Percentiles rank a stretch among this genome's conserved stretches.
These are phyloP conservation scores for Papilio xuthus DNA, from an alignment of 1,140 invertebrate species.

Conservation along the genomic window DNA sequence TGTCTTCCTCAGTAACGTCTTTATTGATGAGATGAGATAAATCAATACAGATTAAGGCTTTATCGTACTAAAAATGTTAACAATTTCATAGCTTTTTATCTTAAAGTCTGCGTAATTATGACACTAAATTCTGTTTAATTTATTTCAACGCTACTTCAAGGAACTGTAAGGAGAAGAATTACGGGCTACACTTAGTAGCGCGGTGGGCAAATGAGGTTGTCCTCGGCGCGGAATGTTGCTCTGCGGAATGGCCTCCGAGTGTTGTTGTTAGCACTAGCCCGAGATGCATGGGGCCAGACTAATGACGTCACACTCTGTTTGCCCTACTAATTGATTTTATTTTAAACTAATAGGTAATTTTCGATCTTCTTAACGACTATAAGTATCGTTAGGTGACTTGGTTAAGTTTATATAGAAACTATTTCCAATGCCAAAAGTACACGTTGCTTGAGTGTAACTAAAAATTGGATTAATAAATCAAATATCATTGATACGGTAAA, in stretches of 20 bases:
- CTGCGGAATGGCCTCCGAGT: slow-evolving; percentile 20
- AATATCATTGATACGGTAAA: no score
- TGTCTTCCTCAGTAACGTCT: background rate
- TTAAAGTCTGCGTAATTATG: background rate
- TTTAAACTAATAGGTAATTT: background rate
- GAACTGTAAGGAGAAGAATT: background rate
- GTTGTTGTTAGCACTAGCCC: background rate
- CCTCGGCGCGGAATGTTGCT: slow-evolving; percentile 36
- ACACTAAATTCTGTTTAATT: background rate
- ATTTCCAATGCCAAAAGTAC: no score
- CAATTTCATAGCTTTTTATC: no score
- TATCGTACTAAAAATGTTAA: no score
- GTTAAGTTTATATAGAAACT: no score
- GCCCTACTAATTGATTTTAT: background rate
- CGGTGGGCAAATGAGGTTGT: slow-evolving; percentile 17
- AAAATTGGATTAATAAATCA: no score
- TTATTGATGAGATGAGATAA: background rate
- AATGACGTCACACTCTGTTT: background rate
- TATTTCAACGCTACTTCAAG: background rate
- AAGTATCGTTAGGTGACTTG: no score
- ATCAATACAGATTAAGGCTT: background rate
- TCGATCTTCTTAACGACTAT: no score
- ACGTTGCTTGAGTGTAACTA: no score
- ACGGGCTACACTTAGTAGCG: slow-evolving; percentile 1
- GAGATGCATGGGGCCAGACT: background rate